Evolutionary conservation across 2,888 invertebrate species (phyloP).

Genomic region (Oithona nana): DNA sequence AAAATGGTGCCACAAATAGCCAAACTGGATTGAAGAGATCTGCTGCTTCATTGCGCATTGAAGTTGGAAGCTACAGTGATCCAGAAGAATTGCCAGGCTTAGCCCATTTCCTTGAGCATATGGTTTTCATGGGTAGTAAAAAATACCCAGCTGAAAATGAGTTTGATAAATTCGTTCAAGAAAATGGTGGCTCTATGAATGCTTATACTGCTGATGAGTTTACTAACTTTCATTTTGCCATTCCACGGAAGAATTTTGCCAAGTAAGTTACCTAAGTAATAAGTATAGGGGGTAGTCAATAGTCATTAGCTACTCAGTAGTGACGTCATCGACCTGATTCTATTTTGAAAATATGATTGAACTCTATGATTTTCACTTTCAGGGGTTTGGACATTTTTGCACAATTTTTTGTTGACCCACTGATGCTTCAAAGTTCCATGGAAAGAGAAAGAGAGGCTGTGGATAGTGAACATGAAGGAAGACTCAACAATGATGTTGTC

Average conservation of each 20-base stretch:
- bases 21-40: constrained; percentile 31
- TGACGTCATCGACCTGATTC: too few species aligned
- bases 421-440: constrained; percentile 66
- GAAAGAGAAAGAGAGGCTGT: constrained; percentile 67
- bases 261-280: too few species aligned
- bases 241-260: constrained; percentile 47
- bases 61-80: constrained; percentile 59
- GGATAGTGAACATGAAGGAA: constrained; percentile 45
- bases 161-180: constrained; percentile 55
- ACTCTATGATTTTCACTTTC: neutral
- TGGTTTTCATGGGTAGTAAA: constrained; percentile 86
- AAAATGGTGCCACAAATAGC: neutral
- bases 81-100: constrained; percentile 49
- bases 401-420: constrained; percentile 65
- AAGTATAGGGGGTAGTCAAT: too few species aligned
- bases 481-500: neutral
- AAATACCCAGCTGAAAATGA: constrained; percentile 71
- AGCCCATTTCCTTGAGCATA: constrained; percentile 70
- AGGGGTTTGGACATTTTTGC: constrained; percentile 55
- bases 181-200: constrained; percentile 66
- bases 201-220: constrained; percentile 70
- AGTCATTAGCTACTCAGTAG: too few species aligned
- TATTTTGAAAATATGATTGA: neutral
- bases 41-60: constrained; percentile 52
- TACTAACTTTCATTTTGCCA: constrained; percentile 73